phyloP scores from a whole-genome alignment of 2,113 vertebrate genomes.

The Cavia aperea region DNA sequence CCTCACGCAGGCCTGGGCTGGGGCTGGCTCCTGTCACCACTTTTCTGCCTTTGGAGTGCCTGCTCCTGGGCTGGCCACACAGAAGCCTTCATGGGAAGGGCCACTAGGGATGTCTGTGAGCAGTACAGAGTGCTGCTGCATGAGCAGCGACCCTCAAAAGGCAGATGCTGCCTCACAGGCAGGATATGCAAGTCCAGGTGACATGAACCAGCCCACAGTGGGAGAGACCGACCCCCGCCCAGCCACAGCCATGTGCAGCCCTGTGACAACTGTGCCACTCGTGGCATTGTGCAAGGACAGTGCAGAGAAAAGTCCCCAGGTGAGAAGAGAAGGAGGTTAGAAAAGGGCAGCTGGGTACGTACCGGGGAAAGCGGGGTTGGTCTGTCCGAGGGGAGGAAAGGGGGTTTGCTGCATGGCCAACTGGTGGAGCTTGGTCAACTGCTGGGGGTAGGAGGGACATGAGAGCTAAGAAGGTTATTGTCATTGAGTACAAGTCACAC shows the following conservation, averaged over 20 bases:
- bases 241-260: not conserved
- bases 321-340: slow-evolving; percentile 87
- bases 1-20: not conserved
- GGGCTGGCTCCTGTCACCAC: not conserved
- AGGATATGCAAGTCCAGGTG: not conserved
- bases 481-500: slow-evolving; percentile 89
- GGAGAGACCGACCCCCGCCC: slow-evolving; percentile 12
- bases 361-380: slow-evolving; percentile 99
- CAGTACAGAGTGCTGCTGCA: not conserved
- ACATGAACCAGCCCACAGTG: not conserved
- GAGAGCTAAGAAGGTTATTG: slow-evolving; percentile 98
- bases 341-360: slow-evolving; percentile 95
- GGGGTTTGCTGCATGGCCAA: slow-evolving; percentile 99
- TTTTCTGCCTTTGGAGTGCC: not conserved
- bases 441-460: slow-evolving; percentile 98
- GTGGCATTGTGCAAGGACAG: slow-evolving; percentile 56
- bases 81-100: not conserved
- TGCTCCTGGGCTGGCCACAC: not conserved
- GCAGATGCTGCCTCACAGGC: not conserved
- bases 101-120: not conserved
- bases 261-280: slow-evolving; percentile 3
- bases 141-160: not conserved
- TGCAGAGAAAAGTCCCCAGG: slow-evolving; percentile 83
- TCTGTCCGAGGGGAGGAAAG: slow-evolving; percentile 99
- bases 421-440: slow-evolving; percentile 99